Base-by-base conservation (phyloP, 1,140 invertebrate species). In the Drosophila lowei region DNA sequence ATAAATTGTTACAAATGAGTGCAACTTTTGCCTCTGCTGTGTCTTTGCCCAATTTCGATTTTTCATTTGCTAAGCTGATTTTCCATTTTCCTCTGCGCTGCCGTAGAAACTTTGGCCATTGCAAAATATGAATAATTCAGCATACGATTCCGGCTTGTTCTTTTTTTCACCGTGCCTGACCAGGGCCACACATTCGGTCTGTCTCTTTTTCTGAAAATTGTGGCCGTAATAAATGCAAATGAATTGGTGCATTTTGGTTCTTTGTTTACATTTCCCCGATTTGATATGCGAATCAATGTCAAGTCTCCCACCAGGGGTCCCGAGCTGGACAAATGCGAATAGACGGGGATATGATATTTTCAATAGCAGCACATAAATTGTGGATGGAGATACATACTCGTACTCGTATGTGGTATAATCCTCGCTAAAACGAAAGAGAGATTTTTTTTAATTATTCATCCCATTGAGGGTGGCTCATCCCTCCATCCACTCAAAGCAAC, bases 1-100 rank as follows among this genome's bases (percentile, higher is more conserved):
- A 88, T 88, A 88, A 88, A 88, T 88, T 88, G 83, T 76, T 88
- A 88, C 84, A 88, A 88, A 88, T 88, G 83, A 88, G 83, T 83
- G 79, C 79, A 88, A 88, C 81, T 85, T 85, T 86, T 85, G 59
- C 54, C 44, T 46, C 41, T 44, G 42, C 28, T 43, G 54, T 59
- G 53, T 53, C 61, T 53, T 54, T 43, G 57, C 68, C 68, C 56
- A 72, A 74, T 72, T 62, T 77, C 75, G 71, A 77, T 86, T 81
- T 86, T 88, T 81, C 83, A 88, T 85, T 81, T 81, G 78, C 72
- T 81, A 77, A 81, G 79, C 78, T 83, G 79, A 81, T 81, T 81
- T 81, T 42, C 50, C 43, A 16, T 15, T 38, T 47, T 30, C n/a
- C 55, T 53, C n/a, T 15, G 41, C 30, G 46, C 53, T 61, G 42